Conservation (phyloP, 2,113 vertebrate species). For the Bos indicus region DNA sequence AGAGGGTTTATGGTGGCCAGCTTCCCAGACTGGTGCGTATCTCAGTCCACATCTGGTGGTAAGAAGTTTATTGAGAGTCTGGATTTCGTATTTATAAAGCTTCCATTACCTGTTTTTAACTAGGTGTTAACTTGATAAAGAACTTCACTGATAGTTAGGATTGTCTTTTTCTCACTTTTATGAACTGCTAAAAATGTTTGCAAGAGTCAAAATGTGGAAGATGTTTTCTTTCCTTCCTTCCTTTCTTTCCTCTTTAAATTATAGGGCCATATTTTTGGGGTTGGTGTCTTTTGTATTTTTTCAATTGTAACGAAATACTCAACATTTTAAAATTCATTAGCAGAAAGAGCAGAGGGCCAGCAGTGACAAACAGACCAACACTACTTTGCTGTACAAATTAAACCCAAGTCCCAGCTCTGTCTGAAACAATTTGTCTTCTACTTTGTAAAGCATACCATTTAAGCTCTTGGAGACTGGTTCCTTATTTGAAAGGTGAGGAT, state of each 20-base stretch:
- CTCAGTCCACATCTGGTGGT: constrained; percentile 67
- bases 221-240: neutral
- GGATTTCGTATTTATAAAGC: constrained; percentile 65
- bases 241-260: constrained; percentile 26
- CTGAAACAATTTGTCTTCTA: neutral
- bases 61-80: constrained; percentile 70
- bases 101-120: constrained; percentile 72
- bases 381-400: neutral
- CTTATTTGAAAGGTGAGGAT: neutral
- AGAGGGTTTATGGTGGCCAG: constrained; percentile 53
- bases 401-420: neutral
- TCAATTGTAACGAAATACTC: neutral
- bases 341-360: neutral
- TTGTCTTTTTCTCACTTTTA: constrained; percentile 74
- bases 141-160: constrained; percentile 60
- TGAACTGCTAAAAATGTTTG: constrained; percentile 72
- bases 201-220: constrained; percentile 50
- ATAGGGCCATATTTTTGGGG: neutral
- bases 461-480: neutral
- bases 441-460: neutral
- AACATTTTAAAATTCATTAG: constrained; percentile 3
- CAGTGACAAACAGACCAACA: neutral
- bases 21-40: constrained; percentile 48
- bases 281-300: neutral
- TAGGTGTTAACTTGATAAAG: constrained; percentile 76